Base-by-base conservation (phyloP, 2,888 invertebrate species). In the Papilio demoleus region DNA sequence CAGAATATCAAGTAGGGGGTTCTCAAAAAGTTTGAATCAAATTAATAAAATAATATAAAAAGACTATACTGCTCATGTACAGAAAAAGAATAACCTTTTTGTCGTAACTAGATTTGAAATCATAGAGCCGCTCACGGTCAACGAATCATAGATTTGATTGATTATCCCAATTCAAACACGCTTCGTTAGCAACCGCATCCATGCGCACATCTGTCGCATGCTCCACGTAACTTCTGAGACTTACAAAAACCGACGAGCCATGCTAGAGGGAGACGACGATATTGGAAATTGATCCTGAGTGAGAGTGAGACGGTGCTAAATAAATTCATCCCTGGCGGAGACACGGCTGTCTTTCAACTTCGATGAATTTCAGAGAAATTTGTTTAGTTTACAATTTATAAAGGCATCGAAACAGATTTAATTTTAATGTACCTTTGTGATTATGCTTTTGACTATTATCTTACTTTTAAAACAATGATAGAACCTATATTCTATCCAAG, bases 131-230 rank as follows among this genome's bases (percentile, higher is more conserved):
- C 72, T 81, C 82, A 83, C 78, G 82, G 86, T 86, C 87, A 88
- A 86, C 90, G 87, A 88, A 87, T 88, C 87, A 85, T 83, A 87
- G 83, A 84, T 88, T 85, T 90, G 90, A 92, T 91, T 91, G 92
- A 91, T 91, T 90, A 90, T 90, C 86, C 85, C 85, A 83, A 89
- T 89, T 84, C 83, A 85, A 85, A 83, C 86, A 88, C 82, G 92
- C 86, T 88, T 91, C 90, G 91, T 91, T 92, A 89, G 82, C 79
- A 82, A 82, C 87, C 87, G 83, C 90, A 88, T 79, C 86, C 89
- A 88, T 83, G 91, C 91, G 88, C 90, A 84, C 92, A 91, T 90
- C 91, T 91, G 92, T 91, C 90, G 85, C 84, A 91, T 88, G 91
- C 81, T 89, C 82, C 87, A 87, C 75, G 76, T 87, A 90, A 86